Evolutionary conservation across 2,888 invertebrate species (phyloP).

Genomic region (Terebella lapidaria): DNA sequence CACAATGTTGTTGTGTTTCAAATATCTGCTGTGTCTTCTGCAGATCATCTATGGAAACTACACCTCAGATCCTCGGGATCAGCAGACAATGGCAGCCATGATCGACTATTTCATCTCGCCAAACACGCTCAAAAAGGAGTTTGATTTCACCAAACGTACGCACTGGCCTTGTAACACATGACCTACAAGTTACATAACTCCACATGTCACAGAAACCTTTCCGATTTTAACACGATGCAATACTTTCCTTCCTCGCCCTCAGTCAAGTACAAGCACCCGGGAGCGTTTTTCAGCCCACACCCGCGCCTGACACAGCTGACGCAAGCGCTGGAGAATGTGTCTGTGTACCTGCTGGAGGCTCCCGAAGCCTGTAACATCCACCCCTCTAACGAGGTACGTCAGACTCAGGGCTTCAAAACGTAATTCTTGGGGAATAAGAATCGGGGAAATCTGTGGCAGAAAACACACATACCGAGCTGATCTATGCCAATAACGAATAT

Average conservation of each 20-base stretch:
- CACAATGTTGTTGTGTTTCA: too few relatives aligned
- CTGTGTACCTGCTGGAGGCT: slow-evolving; percentile 41
- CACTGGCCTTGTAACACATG: too few relatives aligned
- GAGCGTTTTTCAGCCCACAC: slow-evolving; percentile 46
- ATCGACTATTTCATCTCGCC: slow-evolving; percentile 53
- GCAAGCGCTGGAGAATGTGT: slow-evolving; percentile 45
- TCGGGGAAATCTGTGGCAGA: too few relatives aligned
- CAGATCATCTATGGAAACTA: slow-evolving; percentile 50
- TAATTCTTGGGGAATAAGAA: not conserved
- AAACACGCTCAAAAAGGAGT: slow-evolving; percentile 50
- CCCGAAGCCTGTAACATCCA: slow-evolving; percentile 53
- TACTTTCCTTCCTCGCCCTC: slow-evolving; percentile 16
- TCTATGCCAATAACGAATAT: too few relatives aligned
- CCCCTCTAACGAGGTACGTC: slow-evolving; percentile 45
- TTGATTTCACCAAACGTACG: slow-evolving; percentile 52
- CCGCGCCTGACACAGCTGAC: slow-evolving; percentile 40
- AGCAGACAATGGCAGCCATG: slow-evolving; percentile 45
- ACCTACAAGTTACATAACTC: too few relatives aligned
- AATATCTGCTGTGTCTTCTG: not conserved
- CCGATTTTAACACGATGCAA: too few relatives aligned
- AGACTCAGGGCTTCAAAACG: too few relatives aligned
- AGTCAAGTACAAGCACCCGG: slow-evolving; percentile 51
- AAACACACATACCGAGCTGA: too few relatives aligned
- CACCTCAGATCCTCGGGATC: slow-evolving; percentile 44
- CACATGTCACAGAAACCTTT: too few relatives aligned